Evolutionary conservation across 2,797 vertebrate genomes (phyloP).

Genomic region (Falco columbarius): DNA sequence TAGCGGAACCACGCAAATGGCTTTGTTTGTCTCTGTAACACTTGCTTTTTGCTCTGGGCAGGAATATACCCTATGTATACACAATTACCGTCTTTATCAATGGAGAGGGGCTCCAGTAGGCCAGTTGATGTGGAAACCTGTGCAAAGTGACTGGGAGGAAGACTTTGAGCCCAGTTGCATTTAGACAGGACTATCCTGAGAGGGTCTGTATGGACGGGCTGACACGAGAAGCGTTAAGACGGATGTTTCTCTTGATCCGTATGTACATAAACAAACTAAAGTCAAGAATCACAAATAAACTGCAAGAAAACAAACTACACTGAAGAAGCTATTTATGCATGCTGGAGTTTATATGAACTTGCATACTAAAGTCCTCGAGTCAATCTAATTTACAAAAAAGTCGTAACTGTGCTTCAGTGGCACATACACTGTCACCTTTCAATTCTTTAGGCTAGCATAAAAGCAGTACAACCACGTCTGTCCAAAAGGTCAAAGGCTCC

Average conservation of each 20-base stretch:
- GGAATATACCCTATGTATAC: not conserved
- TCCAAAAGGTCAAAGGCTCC: constrained; percentile 48
- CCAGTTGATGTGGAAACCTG: not conserved
- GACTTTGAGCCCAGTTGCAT: not conserved
- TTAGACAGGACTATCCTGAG: not conserved
- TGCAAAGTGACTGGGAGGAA: not conserved
- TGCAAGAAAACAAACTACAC: not conserved
- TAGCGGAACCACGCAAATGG: not conserved
- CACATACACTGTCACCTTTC: not conserved
- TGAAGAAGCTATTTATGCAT: not conserved
- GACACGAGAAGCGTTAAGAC: not conserved
- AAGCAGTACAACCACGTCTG: constrained; percentile 49
- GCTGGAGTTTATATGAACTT: not conserved
- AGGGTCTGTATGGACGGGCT: not conserved
- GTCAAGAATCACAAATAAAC: constrained; percentile 13
- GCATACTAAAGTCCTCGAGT: not conserved
- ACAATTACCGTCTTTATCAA: not conserved
- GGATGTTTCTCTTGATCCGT: not conserved
- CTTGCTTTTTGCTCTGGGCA: not conserved
- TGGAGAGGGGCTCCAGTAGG: not conserved
- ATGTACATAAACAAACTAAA: not conserved
- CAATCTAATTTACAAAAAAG: not conserved
- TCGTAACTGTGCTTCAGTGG: not conserved
- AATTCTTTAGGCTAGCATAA: constrained; percentile 38
- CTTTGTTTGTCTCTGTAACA: not conserved